Conservation (phyloP, 2,888 invertebrate species). For the Melinaea marsaeus region DNA sequence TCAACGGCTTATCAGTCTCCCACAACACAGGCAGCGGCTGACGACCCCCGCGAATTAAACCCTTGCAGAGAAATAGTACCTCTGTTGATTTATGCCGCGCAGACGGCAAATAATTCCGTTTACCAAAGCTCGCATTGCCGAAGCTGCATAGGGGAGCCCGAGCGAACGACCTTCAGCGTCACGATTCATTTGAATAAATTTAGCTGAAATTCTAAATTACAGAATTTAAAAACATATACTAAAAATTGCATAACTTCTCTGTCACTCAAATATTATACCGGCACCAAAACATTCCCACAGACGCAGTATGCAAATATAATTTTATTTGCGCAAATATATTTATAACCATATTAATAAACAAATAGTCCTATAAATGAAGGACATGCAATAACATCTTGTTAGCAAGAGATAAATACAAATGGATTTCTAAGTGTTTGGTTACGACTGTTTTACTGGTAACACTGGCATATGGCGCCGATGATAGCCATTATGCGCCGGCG, state of each 20-base stretch:
- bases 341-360: too few relatives aligned
- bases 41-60: constrained; percentile 12
- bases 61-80: constrained; percentile 5
- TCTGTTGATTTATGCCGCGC: neutral
- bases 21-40: constrained; percentile 8
- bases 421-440: constrained; percentile 9
- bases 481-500: neutral
- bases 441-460: too few relatives aligned
- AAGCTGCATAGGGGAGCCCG: neutral
- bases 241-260: too few relatives aligned
- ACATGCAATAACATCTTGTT: constrained; percentile 12
- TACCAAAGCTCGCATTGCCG: neutral
- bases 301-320: too few relatives aligned
- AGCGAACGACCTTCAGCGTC: too few relatives aligned
- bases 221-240: too few relatives aligned
- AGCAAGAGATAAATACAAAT: constrained; percentile 14
- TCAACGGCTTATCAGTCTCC: constrained; percentile 9
- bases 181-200: too few relatives aligned
- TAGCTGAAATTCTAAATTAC: too few relatives aligned
- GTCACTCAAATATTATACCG: too few relatives aligned
- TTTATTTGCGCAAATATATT: too few relatives aligned
- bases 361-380: neutral
- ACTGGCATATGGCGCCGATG: constrained; percentile 6
- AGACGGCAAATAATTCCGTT: constrained; percentile 11
- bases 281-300: too few relatives aligned